Percentiles rank a stretch among this genome's conserved stretches.
phyloP scores from a whole-genome alignment of 2,888 invertebrate genomes.

The Scaptomyza cyrtandrae region DNA sequence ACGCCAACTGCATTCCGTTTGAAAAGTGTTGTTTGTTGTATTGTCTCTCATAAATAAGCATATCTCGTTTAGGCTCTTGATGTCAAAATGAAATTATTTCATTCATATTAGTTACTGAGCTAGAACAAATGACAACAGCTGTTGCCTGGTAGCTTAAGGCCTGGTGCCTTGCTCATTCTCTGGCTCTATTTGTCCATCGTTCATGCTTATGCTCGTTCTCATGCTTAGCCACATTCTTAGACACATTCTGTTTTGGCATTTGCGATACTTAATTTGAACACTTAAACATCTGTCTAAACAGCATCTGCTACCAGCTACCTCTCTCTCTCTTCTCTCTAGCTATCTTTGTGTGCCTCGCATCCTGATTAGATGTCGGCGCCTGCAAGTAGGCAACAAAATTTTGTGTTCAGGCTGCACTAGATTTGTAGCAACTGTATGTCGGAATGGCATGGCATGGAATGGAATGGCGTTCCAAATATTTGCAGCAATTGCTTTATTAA shows the following conservation, averaged over 20 bases:
- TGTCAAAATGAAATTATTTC: constrained; percentile 76
- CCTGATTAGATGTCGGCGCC: constrained; percentile 30
- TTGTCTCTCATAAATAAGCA: constrained; percentile 63
- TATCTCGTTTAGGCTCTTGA: constrained; percentile 50
- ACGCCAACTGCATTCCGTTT: constrained; percentile 22
- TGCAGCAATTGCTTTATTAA: constrained; percentile 21
- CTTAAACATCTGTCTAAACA: constrained; percentile 34
- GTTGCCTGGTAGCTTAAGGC: constrained; percentile 7
- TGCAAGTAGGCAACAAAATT: constrained; percentile 21
- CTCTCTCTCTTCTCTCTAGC: background rate
- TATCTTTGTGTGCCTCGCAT: constrained; percentile 10
- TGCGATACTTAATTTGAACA: constrained; percentile 49
- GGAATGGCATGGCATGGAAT: background rate
- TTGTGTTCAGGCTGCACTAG: constrained; percentile 1
- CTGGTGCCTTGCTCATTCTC: background rate
- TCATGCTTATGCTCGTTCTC: constrained; percentile 4
- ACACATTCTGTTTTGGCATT: constrained; percentile 29
- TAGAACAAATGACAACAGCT: constrained; percentile 45
- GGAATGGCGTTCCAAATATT: constrained; percentile 4
- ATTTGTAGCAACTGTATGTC: constrained; percentile 7
- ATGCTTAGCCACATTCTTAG: constrained; percentile 17
- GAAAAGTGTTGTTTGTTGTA: constrained; percentile 26
- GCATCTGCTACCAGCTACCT: constrained; percentile 14
- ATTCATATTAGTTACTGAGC: constrained; percentile 71
- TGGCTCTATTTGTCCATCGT: constrained; percentile 11